Percentiles rank a stretch among this genome's conserved stretches.
Conservation (phyloP, 2,113 vertebrate genomes). For the Corydoras maculifer region DNA sequence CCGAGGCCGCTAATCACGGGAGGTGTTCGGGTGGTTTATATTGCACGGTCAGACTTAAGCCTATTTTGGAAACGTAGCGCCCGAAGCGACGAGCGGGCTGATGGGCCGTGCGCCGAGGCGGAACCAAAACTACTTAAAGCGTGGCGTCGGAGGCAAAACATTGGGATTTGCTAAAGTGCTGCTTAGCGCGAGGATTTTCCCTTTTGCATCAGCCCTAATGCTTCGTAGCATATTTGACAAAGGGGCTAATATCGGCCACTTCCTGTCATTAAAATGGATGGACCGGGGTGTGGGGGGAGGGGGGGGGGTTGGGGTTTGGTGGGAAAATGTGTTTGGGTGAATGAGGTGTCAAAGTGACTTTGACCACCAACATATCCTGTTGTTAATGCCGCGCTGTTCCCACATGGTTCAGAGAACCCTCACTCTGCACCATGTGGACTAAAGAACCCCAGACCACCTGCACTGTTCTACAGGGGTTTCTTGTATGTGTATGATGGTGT, state of each 20-base stretch:
- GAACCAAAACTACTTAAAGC: neutral
- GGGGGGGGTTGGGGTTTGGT: conserved; percentile 2
- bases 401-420: neutral
- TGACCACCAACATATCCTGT: conserved; percentile 9
- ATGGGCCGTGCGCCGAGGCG: neutral
- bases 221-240: conserved; percentile 11
- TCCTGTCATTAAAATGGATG: conserved; percentile 23
- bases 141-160: neutral
- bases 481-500: too few species aligned
- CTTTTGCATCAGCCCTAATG: neutral
- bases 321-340: conserved; percentile 30
- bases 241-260: conserved; percentile 7
- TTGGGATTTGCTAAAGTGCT: conserved; percentile 5
- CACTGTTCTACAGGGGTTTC: neutral
- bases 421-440: neutral
- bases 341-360: conserved; percentile 10
- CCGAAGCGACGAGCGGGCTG: too few species aligned
- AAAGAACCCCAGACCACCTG: neutral
- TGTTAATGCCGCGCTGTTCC: conserved; percentile 6
- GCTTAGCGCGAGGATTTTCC: conserved; percentile 5
- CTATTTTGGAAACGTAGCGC: too few species aligned
- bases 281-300: neutral
- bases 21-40: too few species aligned
- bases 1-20: neutral
- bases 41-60: too few species aligned